A percentile compares a stretch with the other conserved stretches of the same genome.
Conservation (phyloP, 2,113 vertebrate genomes). For the Bubalus kerabau region DNA sequence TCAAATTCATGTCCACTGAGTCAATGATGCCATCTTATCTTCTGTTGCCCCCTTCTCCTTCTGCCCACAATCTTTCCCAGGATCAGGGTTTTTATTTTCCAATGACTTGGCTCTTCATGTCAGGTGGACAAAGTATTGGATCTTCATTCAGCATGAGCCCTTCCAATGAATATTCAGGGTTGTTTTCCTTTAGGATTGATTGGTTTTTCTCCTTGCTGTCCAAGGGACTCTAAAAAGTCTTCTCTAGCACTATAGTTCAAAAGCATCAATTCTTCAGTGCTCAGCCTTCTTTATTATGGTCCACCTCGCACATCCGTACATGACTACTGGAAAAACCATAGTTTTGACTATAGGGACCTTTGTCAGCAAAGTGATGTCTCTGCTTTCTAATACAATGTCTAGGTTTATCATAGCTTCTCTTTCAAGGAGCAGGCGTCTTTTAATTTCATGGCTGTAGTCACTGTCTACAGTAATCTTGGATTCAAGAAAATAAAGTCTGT, state of each 20-base stretch:
- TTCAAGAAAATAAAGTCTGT: not conserved
- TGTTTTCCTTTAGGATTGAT: not conserved
- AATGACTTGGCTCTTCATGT: not conserved
- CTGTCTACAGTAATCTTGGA: not conserved
- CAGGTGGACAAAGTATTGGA: not conserved
- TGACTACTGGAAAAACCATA: not conserved
- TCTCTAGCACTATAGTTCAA: not conserved
- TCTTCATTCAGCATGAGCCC: not conserved
- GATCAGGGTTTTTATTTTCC: not conserved
- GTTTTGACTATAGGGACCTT: not conserved
- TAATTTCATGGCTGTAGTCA: not conserved
- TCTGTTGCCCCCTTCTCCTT: not conserved
- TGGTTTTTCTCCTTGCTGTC: not conserved
- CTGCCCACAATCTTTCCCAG: not conserved
- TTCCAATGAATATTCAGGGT: not conserved
- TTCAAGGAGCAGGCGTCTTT: not conserved
- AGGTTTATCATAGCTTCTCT: not conserved
- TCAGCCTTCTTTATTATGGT: not conserved
- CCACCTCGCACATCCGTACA: not conserved
- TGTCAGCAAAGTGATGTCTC: not conserved
- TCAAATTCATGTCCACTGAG: not conserved
- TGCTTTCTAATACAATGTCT: not conserved
- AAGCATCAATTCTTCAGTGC: not conserved
- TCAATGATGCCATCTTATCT: not conserved
- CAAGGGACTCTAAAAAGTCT: not conserved